Conservation (phyloP, 2,888 invertebrate species). For the Eulithis prunata region DNA sequence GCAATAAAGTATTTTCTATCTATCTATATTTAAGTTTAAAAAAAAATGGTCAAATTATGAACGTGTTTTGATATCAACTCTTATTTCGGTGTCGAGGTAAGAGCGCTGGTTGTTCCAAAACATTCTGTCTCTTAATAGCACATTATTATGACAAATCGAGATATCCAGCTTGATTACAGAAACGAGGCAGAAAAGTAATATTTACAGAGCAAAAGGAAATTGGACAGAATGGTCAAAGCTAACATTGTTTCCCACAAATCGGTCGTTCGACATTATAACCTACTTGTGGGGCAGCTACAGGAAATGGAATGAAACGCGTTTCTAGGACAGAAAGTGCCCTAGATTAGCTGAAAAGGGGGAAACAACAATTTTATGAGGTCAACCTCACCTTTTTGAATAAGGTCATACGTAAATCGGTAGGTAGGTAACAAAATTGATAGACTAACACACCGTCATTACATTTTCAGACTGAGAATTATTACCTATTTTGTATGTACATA, state of each 20-base stretch:
- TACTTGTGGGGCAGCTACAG: neutral
- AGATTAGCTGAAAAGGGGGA: slow-evolving; percentile 4
- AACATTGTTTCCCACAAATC: neutral
- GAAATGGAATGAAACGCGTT: neutral
- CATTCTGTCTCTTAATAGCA: too few relatives aligned
- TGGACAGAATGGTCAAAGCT: neutral
- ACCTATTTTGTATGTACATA: too few relatives aligned
- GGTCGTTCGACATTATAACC: neutral
- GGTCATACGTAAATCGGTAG: too few relatives aligned
- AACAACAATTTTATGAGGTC: neutral
- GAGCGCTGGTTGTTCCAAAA: too few relatives aligned
- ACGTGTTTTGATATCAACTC: too few relatives aligned
- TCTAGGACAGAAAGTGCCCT: neutral
- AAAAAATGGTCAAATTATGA: too few relatives aligned
- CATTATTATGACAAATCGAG: slow-evolving; percentile 1
- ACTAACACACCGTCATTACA: too few relatives aligned
- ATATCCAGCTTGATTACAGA: slow-evolving; percentile 3
- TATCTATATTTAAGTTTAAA: too few relatives aligned
- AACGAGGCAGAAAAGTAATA: neutral
- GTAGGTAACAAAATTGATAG: too few relatives aligned
- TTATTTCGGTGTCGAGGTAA: too few relatives aligned
- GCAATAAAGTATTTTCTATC: too few relatives aligned
- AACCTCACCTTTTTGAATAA: neutral
- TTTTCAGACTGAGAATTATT: too few relatives aligned
- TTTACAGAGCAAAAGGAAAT: slow-evolving; percentile 10